Base-by-base conservation (phyloP, 2,113 vertebrate genomes). In the Microtus pennsylvanicus region DNA sequence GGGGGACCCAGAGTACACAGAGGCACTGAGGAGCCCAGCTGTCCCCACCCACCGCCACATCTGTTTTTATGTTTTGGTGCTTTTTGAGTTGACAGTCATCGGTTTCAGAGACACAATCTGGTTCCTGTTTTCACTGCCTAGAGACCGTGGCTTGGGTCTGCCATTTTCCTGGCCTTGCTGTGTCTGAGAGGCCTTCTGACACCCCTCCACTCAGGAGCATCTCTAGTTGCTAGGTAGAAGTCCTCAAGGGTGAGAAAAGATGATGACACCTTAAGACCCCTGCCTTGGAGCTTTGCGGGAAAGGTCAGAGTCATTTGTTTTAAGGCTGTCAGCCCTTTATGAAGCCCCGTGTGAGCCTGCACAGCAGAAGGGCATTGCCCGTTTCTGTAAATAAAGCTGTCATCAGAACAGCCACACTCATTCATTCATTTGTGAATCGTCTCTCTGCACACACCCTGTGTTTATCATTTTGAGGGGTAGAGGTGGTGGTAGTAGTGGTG, bases 81-180 rank as follows among this genome's bases (percentile, higher is more conserved):
- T 50, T 55, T 75, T 82, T 28, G 5, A 0, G 16, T 94, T 89
- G 26, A 75, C 9, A 58, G 81, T 55, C 42, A 38, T 92, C 4
- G 1, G 35, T 92, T 94, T 89, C 28, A 45, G 89, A 87, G 45
- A 65, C 0, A 1, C 2, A 28, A 6, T 10, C 82, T 45, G 12
- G 75, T 93, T 93, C 91, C 97, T 92, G 14, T 93, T 94, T 92
- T 86, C 14, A 19, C 38, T 52, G 69, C 38, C 42, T 16, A 6
- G 13, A 86, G 58, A 58, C 65, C 50, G 9, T 42, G 69, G 72
- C 69, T 61, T 72, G 58, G 45, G 28, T 63, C 42, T 17, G 72
- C 58, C 6, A 1, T 38, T 11, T 35, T 19, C 61, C 80, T 30
- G 13, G 24, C 12, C 24, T 12, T 45, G 35, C 24, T 45, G 47